Conservation (phyloP, 2,888 invertebrate species). For the Clunio marinus region DNA sequence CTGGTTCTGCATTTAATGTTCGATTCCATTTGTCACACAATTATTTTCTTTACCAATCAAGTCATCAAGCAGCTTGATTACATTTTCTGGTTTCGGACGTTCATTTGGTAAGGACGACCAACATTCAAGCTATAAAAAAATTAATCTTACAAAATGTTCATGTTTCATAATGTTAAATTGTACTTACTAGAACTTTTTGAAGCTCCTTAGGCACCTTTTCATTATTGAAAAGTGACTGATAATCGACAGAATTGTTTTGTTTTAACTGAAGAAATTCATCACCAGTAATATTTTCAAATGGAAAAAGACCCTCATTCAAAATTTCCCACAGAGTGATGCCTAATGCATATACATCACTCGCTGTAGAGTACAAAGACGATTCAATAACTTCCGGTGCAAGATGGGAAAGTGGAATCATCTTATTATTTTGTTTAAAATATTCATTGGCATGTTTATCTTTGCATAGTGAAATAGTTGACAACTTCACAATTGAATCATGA, state of each 20-base stretch:
- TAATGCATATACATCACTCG: conserved; percentile 90
- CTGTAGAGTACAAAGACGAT: conserved; percentile 71
- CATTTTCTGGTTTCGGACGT: conserved; percentile 44
- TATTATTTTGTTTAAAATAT: conserved; percentile 80
- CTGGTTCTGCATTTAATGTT: too few species aligned
- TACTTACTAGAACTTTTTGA: conserved; percentile 56
- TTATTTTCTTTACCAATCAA: background rate
- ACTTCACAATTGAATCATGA: conserved; percentile 71
- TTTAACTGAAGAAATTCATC: conserved; percentile 48
- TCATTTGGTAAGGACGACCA: conserved; percentile 50
- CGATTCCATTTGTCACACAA: too few species aligned
- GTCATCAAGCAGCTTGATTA: conserved; percentile 16
- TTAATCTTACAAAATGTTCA: too few species aligned
- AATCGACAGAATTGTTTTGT: conserved; percentile 56
- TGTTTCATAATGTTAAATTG: background rate
- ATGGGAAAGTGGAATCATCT: conserved; percentile 86
- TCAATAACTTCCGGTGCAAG: conserved; percentile 83
- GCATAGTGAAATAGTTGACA: conserved; percentile 73
- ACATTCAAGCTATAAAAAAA: conserved; percentile 46
- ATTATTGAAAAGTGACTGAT: conserved; percentile 50
- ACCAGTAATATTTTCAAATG: conserved; percentile 55
- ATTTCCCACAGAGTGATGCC: conserved; percentile 89
- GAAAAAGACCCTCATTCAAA: conserved; percentile 71
- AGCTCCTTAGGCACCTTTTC: conserved; percentile 60
- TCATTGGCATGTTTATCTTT: conserved; percentile 85